These are phyloP conservation scores for Caenorhabditis briggsae DNA, from an alignment of 1,140 invertebrate genomes.

Conservation along the genomic window DNA sequence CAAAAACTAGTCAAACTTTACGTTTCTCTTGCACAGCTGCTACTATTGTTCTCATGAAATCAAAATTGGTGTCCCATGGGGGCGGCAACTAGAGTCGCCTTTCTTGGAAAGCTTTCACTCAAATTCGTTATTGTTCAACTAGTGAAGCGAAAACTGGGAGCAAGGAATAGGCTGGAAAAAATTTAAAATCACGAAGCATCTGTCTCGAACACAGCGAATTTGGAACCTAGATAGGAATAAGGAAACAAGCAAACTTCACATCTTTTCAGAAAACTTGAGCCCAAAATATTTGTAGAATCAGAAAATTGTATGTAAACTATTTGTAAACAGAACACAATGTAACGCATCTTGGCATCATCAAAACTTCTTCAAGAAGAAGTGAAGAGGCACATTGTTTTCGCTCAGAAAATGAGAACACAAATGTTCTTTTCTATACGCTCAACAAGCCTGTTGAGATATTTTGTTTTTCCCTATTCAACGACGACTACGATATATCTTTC, in stretches of 20 bases:
- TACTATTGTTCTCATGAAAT: slow-evolving; percentile 24
- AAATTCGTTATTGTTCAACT: not conserved
- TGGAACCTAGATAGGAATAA: too few relatives aligned
- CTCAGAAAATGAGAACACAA: not conserved
- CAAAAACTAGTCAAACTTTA: not conserved
- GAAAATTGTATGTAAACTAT: too few relatives aligned
- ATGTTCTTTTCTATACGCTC: not conserved
- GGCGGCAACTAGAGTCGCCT: not conserved
- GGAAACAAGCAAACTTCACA: too few relatives aligned
- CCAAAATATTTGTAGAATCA: too few relatives aligned
- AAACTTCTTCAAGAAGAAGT: not conserved
- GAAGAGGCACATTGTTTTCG: not conserved
- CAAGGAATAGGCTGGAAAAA: too few relatives aligned
- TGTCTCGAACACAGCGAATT: too few relatives aligned
- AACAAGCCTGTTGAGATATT: not conserved
- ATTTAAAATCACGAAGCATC: too few relatives aligned
- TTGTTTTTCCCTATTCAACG: slow-evolving; percentile 7
- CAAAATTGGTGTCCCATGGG: slow-evolving; percentile 43
- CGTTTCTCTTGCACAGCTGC: not conserved
- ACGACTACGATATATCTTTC: not conserved
- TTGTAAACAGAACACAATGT: too few relatives aligned
- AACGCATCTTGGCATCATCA: too few relatives aligned
- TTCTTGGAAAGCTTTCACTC: not conserved
- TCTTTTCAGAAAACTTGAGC: too few relatives aligned
- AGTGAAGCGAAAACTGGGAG: not conserved